These are phyloP conservation scores for Corbicula japonica DNA, from an alignment of 2,888 invertebrate genomes.

Conservation along the genomic window DNA sequence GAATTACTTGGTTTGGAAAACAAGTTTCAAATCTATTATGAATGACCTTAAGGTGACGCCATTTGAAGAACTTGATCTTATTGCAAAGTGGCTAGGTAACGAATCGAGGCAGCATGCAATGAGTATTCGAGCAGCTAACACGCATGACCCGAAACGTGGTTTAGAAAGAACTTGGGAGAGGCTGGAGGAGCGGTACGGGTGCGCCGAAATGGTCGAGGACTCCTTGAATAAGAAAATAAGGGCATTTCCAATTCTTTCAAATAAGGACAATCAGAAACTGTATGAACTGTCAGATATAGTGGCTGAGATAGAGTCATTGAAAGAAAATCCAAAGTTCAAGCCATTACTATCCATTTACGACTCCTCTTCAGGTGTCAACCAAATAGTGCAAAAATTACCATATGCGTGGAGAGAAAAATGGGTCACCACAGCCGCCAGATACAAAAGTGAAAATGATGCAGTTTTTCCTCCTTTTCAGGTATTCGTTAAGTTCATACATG, in stretches of 20 bases:
- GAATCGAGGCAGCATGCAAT: slow-evolving; percentile 32
- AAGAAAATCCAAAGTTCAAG: neutral
- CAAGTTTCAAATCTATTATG: slow-evolving; percentile 38
- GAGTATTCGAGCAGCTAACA: slow-evolving; percentile 44
- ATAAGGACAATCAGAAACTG: slow-evolving; percentile 9
- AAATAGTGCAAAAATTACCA: slow-evolving; percentile 25
- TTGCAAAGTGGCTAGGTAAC: slow-evolving; percentile 44
- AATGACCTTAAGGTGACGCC: slow-evolving; percentile 30
- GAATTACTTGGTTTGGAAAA: slow-evolving; percentile 35
- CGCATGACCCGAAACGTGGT: slow-evolving; percentile 24
- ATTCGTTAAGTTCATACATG: slow-evolving; percentile 8
- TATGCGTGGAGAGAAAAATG: slow-evolving; percentile 12
- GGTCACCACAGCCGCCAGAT: slow-evolving; percentile 13
- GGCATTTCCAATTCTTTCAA: slow-evolving; percentile 16
- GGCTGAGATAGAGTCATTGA: slow-evolving; percentile 9
- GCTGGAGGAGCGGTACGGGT: slow-evolving; percentile 36
- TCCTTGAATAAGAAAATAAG: slow-evolving; percentile 27
- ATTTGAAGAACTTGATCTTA: slow-evolving; percentile 41
- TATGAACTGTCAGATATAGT: slow-evolving; percentile 14
- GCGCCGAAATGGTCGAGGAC: slow-evolving; percentile 35
- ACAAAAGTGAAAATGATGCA: slow-evolving; percentile 19
- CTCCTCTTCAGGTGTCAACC: slow-evolving; percentile 7
- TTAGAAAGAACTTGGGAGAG: slow-evolving; percentile 40
- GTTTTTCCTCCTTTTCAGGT: slow-evolving; percentile 13
- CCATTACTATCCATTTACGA: slow-evolving; percentile 10